These are phyloP conservation scores for Myrmecobius fasciatus DNA, from an alignment of 2,113 vertebrate species.

Conservation along the genomic window DNA sequence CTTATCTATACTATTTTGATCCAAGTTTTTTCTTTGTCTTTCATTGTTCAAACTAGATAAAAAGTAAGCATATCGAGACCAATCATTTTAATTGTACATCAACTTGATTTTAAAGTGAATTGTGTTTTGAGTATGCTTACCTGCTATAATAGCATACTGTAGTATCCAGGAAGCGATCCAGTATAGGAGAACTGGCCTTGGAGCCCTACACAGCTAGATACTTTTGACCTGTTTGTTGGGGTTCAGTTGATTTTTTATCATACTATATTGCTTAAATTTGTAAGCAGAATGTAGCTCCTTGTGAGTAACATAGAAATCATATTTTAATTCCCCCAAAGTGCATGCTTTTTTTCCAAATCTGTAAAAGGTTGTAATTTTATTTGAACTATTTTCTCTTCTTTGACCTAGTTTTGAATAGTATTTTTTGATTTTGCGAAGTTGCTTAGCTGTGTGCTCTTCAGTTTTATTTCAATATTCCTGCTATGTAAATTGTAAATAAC, in stretches of 20 bases:
- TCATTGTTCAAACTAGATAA: background rate
- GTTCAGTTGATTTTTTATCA: constrained; percentile 15
- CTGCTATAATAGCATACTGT: background rate
- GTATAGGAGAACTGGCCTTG: background rate
- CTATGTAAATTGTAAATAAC: constrained; percentile 57
- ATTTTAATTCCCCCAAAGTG: background rate
- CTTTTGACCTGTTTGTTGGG: constrained; percentile 4
- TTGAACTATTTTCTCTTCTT: constrained; percentile 17
- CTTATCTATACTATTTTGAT: constrained; percentile 35
- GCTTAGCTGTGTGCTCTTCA: background rate
- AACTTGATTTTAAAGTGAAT: background rate
- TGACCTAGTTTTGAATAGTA: constrained; percentile 40
- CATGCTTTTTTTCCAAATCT: background rate
- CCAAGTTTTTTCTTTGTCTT: background rate
- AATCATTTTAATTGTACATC: constrained; percentile 42
- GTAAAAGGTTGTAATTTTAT: constrained; percentile 36
- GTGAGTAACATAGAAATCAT: constrained; percentile 22
- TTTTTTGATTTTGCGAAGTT: constrained; percentile 44
- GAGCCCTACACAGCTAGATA: background rate
- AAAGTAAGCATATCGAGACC: background rate
- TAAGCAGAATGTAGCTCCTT: constrained; percentile 42
- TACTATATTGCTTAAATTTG: constrained; percentile 42
- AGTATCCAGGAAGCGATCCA: background rate
- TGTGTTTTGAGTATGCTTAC: constrained; percentile 6
- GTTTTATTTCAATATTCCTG: constrained; percentile 35